These are phyloP conservation scores for Gasteruption jaculator DNA, from an alignment of 2,888 invertebrate genomes.

Conservation along the genomic window DNA sequence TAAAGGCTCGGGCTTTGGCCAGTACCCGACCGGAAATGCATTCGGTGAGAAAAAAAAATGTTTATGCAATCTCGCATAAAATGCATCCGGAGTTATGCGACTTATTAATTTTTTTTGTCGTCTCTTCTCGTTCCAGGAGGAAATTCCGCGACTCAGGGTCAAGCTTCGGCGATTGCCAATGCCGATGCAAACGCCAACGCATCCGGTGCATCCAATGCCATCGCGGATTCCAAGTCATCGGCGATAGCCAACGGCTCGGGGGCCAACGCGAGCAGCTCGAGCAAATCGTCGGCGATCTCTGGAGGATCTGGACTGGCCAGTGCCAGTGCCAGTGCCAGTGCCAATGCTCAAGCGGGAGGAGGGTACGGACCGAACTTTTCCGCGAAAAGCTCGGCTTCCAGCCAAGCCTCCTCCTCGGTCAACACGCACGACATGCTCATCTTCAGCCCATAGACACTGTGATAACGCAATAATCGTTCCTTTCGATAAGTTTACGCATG, in stretches of 20 bases:
- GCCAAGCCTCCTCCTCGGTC: conserved; percentile 26
- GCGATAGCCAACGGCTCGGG: conserved; percentile 22
- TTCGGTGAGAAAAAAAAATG: no score
- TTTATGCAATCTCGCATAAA: no score
- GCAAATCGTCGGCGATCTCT: conserved; percentile 26
- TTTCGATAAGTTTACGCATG: conserved; percentile 2
- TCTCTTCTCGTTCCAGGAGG: no score
- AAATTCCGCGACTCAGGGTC: no score
- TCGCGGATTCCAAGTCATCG: conserved; percentile 24
- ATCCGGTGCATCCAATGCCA: conserved; percentile 24
- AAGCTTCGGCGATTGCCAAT: no score
- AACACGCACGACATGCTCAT: conserved; percentile 33
- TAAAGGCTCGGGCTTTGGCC: no score
- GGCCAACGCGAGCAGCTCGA: conserved; percentile 23
- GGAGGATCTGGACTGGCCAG: conserved; percentile 25
- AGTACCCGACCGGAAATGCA: no score
- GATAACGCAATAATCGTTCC: background rate
- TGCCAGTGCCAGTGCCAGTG: conserved; percentile 27
- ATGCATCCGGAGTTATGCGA: no score
- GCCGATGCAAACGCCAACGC: conserved; percentile 21
- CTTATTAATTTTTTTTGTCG: no score
- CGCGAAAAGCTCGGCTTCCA: conserved; percentile 31
- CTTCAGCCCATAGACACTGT: conserved; percentile 25
- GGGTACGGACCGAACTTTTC: conserved; percentile 17
- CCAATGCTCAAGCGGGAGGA: conserved; percentile 18